Evolutionary conservation across 2,888 invertebrate species (phyloP), one percentile per base, ranked within the genome.

Genomic region (Melangyna quadrimaculata): DNA sequence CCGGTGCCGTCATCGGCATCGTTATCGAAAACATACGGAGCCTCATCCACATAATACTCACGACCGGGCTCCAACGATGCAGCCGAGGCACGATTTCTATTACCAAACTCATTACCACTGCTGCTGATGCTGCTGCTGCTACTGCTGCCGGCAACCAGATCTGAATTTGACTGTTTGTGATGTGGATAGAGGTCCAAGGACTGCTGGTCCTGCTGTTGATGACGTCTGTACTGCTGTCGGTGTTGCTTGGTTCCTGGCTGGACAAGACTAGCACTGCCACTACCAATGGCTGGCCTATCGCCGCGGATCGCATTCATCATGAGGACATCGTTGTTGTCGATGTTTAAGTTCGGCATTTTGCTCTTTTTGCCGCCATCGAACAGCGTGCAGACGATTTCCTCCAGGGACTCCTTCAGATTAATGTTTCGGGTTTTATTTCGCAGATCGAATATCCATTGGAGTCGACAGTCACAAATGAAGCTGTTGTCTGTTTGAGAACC

Each of bases 381-480:
- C 91, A 95, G 93, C 90, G 94, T 94, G 91, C 96, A 97, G 78
- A 94, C 95, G 88, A 96, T 93, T 82, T 95, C 94, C 89, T 96
- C 95, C 69, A 97, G 93, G 37, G 95, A 94, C 88, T 94, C 94
- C 88, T 94, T 94, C 87, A 96, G 94, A 89, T 94, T 94, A 88
- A 93, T 93, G 90, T 95, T 96, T 91, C 94, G 94, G 87, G 97
- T 96, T 88, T 96, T 96, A 91, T 95, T 95, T 84, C 94, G 94
- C 82, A 97, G 93, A 57, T 93, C 93, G 92, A 95, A 95, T 93
- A 97, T 94, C 97, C 97, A 97, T 88, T 95, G 94, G 88, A 97
- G 93, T 88, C 96, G 95, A 91, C 97, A 97, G 93, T 97, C 96
- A 93, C 97, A 97, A 88, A 95, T 94, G 92, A 97, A 95, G 91